A percentile compares a stretch with the other conserved stretches of the same genome.
phyloP scores from a whole-genome alignment of 2,888 invertebrate genomes.

The Nowickia ferox region DNA sequence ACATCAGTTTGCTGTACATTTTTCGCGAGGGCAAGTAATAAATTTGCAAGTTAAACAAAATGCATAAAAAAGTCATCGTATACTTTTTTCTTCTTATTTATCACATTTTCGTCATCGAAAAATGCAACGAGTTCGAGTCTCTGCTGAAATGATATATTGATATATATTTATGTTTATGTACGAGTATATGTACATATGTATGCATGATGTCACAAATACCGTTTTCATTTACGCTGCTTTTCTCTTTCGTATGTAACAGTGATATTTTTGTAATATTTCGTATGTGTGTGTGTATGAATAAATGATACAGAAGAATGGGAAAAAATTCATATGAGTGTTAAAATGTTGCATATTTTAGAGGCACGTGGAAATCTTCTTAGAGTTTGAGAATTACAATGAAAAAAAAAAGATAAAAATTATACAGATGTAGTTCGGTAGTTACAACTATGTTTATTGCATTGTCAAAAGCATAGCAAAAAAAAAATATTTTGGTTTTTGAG shows the following conservation, averaged over 20 bases:
- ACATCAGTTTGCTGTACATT: neutral
- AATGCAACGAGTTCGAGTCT: conserved; percentile 37
- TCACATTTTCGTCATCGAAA: conserved; percentile 42
- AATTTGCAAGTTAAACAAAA: conserved; percentile 50
- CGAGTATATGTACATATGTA: neutral
- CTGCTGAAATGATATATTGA: conserved; percentile 59
- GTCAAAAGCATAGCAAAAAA: conserved; percentile 30
- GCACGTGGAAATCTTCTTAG: neutral
- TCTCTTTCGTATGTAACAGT: neutral
- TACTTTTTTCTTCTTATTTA: neutral
- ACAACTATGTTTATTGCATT: conserved; percentile 62
- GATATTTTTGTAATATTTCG: conserved; percentile 24
- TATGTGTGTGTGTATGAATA: neutral
- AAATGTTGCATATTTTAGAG: conserved; percentile 33
- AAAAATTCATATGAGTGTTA: conserved; percentile 1
- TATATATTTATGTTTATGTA: conserved; percentile 59
- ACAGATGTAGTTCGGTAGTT: conserved; percentile 50
- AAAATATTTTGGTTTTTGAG: neutral
- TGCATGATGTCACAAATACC: conserved; percentile 52
- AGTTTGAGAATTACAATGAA: neutral
- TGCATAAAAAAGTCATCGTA: conserved; percentile 46
- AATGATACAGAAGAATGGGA: neutral
- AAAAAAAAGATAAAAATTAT: neutral
- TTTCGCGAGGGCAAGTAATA: conserved; percentile 51
- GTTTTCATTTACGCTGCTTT: conserved; percentile 25